Base-by-base conservation (phyloP, 2,888 invertebrate species). In the Drosophila gaucha region DNA sequence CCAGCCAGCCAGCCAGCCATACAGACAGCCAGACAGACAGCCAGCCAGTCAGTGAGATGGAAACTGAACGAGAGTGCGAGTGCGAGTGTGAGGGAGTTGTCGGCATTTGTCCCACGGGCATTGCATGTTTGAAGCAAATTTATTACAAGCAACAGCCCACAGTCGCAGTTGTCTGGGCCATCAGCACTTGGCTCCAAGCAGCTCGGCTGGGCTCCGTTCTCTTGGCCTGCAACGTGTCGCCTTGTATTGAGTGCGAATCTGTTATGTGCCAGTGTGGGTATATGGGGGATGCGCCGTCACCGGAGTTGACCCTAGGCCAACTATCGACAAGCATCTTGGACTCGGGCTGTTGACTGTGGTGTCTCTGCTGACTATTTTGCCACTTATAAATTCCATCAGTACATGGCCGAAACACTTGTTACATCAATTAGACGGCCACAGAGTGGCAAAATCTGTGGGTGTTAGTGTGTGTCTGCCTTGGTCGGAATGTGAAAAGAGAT, bases 321-420 rank as follows among this genome's bases (percentile, higher is more conserved):
- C 82, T 85, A 82, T 82, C 74, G 85, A 85, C 82, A 85, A 80
- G 64, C 75, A 82, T 82, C 85, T 82, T 82, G 71, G 85, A 79
- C 85, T 85, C 67, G 44, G 16, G 41, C 67, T 67, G 71, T 74
- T 73, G 70, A 77, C 84, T 75, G 59, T 66, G 63, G 63, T 74
- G 66, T 70, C 78, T 65, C 80, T 80, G 71, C 63, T 77, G 80
- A 80, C 80, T 80, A 80, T 73, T 84, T 84, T 80, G 78, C 84
- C 84, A 84, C 85, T 86, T 86, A 83, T 86, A 88, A 88, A 80
- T 88, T 86, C 84, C 76, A 77, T 73, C 82, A 80, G 89, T 74
- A 88, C 89, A 89, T 89, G 85, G 87, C 78, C 80, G 89, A 88
- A 89, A 89, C 90, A 89, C 88, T 89, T 89, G 89, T 89, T 89